Base-by-base conservation (phyloP, 2,113 vertebrate genomes). In the Parus major region DNA sequence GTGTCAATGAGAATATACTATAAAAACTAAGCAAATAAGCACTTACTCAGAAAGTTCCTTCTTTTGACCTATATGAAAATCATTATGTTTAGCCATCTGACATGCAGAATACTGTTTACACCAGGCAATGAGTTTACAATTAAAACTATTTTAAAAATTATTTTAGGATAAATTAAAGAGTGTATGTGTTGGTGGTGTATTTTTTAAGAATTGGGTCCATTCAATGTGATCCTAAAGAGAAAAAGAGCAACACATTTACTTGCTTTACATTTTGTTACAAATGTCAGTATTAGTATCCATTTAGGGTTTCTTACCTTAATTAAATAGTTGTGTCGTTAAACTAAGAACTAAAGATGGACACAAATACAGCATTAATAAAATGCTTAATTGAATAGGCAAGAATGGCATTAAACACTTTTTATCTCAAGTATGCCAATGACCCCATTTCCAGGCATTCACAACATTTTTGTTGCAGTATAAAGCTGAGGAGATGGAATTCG, bases 261-360 rank as follows among this genome's bases (percentile, higher is more conserved):
- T 89, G 64, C 80, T 25, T 92, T 92, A 31, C 25, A 42, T 85
- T 78, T 88, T 63, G 42, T 82, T 88, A 84, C 50, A 70, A 72
- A 88, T 75, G 8, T 94, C 98, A 98, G 97, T 98, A 96, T 98
- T 98, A 56, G 11, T 39, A 93, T 80, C 88, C 76, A 33, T 64
- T 86, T 66, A 41, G 57, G 80, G 15, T 77, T 94, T 90, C 82
- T 90, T 68, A 65, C 52, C 28, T 44, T 55, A 6, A 44, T 93
- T 82, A 47, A 65, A n/a, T 15, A 10, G 23, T 78, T 75, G 2
- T 2, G 6, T 71, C 3, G 1, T 57, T 83, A 29, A 87, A n/a
- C 15, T 93, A 41, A 2, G 24, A 41, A 50, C 71, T 93, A 82
- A 81, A 36, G 31, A 46, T 21, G 61, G 56, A 63, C 86, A 64